These are phyloP conservation scores for Helicoverpa assulta DNA, from an alignment of 2,888 invertebrate species.

Conservation along the genomic window DNA sequence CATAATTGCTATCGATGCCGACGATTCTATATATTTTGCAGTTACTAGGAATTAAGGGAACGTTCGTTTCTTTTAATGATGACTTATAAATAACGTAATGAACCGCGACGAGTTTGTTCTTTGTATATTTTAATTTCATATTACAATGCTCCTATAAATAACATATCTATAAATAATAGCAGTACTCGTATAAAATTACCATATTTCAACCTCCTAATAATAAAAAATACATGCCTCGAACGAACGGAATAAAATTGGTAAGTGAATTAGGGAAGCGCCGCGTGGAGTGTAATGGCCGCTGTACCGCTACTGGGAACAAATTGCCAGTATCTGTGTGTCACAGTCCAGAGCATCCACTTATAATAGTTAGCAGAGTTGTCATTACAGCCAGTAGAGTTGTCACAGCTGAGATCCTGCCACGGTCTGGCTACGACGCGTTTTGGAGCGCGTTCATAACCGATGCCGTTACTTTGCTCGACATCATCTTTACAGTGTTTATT, in stretches of 20 bases:
- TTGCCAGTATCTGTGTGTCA: conserved; percentile 7
- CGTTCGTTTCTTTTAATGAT: neutral
- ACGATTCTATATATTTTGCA: conserved; percentile 21
- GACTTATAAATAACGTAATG: neutral
- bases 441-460: conserved; percentile 20
- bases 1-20: conserved; percentile 23
- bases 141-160: neutral
- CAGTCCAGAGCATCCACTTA: conserved; percentile 23
- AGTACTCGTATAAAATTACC: neutral
- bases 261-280: conserved; percentile 17
- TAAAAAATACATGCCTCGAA: conserved; percentile 8
- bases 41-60: conserved; percentile 13
- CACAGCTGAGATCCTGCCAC: conserved; percentile 56
- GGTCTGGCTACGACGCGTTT: conserved; percentile 51
- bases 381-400: conserved; percentile 25
- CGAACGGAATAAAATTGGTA: conserved; percentile 12
- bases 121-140: neutral
- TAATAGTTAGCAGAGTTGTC: conserved; percentile 4
- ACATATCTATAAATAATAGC: neutral
- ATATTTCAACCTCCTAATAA: neutral
- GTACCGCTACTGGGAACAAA: conserved; percentile 1
- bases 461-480: conserved; percentile 36
- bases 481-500: neutral
- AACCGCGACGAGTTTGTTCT: neutral
- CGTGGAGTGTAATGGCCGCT: neutral